Evolutionary conservation across 1,140 invertebrate species (phyloP).

Genomic region (Sarcophaga bullata): DNA sequence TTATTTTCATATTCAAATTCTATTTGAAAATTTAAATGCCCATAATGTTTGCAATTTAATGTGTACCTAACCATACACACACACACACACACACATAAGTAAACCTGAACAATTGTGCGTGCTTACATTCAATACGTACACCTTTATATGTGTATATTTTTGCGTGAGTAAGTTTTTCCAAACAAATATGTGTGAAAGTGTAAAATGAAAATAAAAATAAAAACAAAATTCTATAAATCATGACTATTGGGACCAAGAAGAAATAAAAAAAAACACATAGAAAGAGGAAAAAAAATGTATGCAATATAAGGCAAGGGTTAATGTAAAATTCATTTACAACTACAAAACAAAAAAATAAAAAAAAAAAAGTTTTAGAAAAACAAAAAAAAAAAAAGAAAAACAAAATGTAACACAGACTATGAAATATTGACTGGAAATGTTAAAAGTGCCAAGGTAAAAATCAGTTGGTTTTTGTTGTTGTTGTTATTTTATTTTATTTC

Average conservation of each 20-base stretch:
- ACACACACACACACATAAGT: too few relatives aligned
- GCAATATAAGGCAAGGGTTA: neutral
- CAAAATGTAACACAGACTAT: neutral
- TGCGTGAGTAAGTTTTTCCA: neutral
- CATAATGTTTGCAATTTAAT: neutral
- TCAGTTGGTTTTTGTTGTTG: neutral
- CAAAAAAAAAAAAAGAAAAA: too few relatives aligned
- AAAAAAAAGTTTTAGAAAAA: too few relatives aligned
- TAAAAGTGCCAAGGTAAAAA: neutral
- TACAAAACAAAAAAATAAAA: neutral
- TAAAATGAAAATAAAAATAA: neutral
- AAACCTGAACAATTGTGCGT: too few relatives aligned
- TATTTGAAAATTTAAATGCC: neutral
- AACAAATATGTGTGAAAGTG: neutral
- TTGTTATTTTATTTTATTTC: neutral
- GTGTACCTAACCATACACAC: too few relatives aligned
- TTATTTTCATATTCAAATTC: neutral
- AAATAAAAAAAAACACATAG: neutral
- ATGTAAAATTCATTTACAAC: neutral
- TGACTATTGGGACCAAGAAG: neutral
- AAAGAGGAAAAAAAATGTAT: neutral
- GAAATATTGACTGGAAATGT: neutral
- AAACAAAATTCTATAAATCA: neutral
- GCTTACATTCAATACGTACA: neutral
- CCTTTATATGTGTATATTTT: neutral